Percentiles rank a stretch among this genome's conserved stretches.
Conservation (phyloP, 2,797 vertebrate species). For the Ptychadena robeensis region DNA sequence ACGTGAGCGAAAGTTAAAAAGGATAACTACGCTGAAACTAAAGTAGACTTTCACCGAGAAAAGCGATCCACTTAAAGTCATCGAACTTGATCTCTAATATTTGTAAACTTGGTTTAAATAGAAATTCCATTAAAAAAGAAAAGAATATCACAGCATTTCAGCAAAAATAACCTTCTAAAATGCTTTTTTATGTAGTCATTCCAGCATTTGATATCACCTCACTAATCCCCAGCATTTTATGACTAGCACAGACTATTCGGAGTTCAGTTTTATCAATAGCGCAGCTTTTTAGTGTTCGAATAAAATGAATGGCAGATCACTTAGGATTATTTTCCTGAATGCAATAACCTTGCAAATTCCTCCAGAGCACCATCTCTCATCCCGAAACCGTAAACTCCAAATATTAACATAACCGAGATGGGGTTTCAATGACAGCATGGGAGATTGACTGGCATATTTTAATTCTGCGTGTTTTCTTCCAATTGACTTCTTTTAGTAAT, state of each 20-base stretch:
- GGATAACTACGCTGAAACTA: no score
- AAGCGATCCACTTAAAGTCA: no score
- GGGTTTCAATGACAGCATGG: not conserved
- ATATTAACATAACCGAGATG: conserved; percentile 2
- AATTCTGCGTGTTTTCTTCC: not conserved
- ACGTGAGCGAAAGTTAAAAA: no score
- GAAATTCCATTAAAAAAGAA: not conserved
- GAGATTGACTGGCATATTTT: not conserved
- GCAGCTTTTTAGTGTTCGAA: conserved; percentile 8
- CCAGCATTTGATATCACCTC: conserved; percentile 19
- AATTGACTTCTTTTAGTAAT: not conserved
- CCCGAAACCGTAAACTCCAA: not conserved
- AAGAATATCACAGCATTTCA: not conserved
- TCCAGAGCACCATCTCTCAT: not conserved
- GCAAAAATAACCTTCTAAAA: conserved; percentile 7
- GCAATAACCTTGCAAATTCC: not conserved
- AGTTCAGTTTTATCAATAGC: conserved; percentile 11
- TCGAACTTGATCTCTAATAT: no score
- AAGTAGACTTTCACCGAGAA: no score
- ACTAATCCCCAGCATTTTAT: conserved; percentile 17
- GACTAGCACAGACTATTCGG: conserved; percentile 19
- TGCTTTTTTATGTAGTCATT: conserved; percentile 31
- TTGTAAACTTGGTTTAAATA: not conserved
- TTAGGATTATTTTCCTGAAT: conserved; percentile 10
- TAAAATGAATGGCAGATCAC: conserved; percentile 27